Conservation (phyloP, 2,113 vertebrate species). For the Notechis scutatus region DNA sequence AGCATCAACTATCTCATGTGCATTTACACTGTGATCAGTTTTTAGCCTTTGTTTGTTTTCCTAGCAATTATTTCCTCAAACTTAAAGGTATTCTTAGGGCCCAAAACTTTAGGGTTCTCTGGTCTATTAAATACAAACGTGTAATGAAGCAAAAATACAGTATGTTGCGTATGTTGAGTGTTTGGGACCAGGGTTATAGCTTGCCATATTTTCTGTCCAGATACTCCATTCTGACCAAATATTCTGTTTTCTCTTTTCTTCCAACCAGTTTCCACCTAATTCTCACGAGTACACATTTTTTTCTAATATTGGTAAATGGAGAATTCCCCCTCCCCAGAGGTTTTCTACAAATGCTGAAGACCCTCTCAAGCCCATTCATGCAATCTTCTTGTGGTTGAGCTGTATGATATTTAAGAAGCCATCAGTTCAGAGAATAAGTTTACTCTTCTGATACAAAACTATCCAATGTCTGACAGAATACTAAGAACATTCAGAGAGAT, state of each 20-base stretch:
- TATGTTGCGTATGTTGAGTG: too few species aligned
- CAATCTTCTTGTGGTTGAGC: background rate
- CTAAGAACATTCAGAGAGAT: background rate
- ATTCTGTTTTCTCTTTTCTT: background rate
- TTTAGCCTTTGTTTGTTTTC: background rate
- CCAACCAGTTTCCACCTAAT: background rate
- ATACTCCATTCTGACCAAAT: background rate
- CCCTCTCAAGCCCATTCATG: background rate
- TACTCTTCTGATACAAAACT: background rate
- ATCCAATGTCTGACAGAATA: background rate
- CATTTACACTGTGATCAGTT: background rate
- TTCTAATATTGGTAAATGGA: background rate
- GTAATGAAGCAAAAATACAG: background rate
- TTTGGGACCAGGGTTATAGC: background rate
- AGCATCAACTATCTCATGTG: background rate
- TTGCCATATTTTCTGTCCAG: background rate
- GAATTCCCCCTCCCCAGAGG: background rate
- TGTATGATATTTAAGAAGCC: background rate
- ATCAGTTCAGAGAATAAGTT: background rate
- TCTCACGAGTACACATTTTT: background rate
- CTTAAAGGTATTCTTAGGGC: background rate
- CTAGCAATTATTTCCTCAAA: background rate
- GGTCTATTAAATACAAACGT: background rate
- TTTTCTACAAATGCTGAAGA: background rate
- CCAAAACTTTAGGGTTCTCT: background rate